A percentile compares a stretch with the other conserved stretches of the same genome.
phyloP scores from a whole-genome alignment of 1,140 invertebrate species.

The Platorchestia sp. region DNA sequence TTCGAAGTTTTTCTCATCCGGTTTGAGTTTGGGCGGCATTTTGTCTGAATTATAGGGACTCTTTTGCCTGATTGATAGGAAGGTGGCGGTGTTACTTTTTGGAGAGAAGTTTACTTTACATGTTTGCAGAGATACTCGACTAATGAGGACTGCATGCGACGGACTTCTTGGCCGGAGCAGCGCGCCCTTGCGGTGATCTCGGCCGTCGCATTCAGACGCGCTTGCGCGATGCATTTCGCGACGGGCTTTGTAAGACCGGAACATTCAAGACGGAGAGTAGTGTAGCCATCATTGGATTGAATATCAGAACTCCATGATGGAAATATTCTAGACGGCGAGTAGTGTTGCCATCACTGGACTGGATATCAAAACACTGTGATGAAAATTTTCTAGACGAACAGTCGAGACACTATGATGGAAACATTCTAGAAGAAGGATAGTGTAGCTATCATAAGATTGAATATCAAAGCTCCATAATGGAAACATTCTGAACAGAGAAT shows the following conservation, averaged over 20 bases:
- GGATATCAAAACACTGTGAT: no score
- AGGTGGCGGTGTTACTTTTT: constrained; percentile 53
- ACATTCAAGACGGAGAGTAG: neutral
- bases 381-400: no score
- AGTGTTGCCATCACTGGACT: no score
- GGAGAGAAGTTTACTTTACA: constrained; percentile 7
- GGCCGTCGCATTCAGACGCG: no score
- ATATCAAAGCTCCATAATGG: no score
- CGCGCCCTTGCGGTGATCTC: neutral
- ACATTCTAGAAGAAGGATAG: neutral
- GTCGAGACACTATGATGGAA: no score
- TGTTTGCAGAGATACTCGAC: constrained; percentile 42
- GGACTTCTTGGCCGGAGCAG: neutral
- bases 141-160: neutral
- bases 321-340: no score
- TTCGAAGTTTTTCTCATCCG: constrained; percentile 49
- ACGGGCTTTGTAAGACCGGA: neutral
- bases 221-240: no score
- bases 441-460: no score
- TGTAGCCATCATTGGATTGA: no score
- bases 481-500: no score
- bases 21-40: constrained; percentile 52
- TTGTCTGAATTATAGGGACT: constrained; percentile 52
- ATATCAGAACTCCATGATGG: no score
- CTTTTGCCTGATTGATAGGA: constrained; percentile 53